These are phyloP conservation scores for Octodonta nipae DNA, from an alignment of 2,888 invertebrate genomes.

Conservation along the genomic window DNA sequence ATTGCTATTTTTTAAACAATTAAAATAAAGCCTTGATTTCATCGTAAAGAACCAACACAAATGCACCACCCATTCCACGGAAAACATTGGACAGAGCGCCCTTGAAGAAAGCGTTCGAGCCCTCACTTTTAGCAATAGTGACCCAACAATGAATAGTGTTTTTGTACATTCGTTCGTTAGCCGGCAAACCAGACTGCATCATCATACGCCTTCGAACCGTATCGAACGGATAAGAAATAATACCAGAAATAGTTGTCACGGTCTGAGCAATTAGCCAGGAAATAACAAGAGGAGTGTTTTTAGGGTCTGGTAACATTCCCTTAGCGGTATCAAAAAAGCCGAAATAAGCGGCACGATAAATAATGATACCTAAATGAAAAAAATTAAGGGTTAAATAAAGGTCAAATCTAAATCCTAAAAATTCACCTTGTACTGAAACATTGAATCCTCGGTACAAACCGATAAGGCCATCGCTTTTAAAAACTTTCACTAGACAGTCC, in stretches of 20 bases:
- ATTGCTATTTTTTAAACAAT: too few relatives aligned
- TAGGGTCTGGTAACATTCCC: too few relatives aligned
- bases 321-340: too few relatives aligned
- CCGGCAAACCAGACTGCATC: conserved; percentile 61
- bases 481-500: conserved; percentile 44
- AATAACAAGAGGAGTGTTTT: conserved; percentile 41
- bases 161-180: conserved; percentile 51
- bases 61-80: conserved; percentile 49
- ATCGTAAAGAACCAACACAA: too few relatives aligned
- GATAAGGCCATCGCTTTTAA: conserved; percentile 43
- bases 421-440: conserved; percentile 53
- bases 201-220: conserved; percentile 62
- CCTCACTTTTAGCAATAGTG: conserved; percentile 51
- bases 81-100: conserved; percentile 51
- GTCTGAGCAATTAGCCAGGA: conserved; percentile 49
- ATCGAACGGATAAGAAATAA: conserved; percentile 66
- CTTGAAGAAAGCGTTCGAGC: conserved; percentile 56
- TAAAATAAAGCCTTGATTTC: too few relatives aligned
- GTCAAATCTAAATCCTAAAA: too few relatives aligned
- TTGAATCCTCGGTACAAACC: conserved; percentile 52
- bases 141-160: conserved; percentile 56
- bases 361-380: too few relatives aligned
- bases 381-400: too few relatives aligned
- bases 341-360: conserved; percentile 53
- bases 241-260: conserved; percentile 59